Base-by-base conservation (phyloP, 1,140 invertebrate species). In the Tetragonula clypearis region DNA sequence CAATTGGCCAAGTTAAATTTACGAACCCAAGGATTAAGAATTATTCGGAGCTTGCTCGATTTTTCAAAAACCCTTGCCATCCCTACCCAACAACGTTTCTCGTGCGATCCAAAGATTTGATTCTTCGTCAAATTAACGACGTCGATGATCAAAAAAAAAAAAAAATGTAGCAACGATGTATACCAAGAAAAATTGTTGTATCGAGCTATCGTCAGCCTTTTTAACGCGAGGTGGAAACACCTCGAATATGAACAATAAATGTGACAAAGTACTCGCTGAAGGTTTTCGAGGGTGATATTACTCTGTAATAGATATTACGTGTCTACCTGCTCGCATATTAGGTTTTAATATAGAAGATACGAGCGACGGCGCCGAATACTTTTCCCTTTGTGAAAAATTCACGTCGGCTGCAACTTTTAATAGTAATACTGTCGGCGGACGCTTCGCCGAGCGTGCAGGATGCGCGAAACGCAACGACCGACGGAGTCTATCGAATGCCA, bases 291-390 rank as follows among this genome's bases (percentile, higher is more conserved):
- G 80, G 80, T 85, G 83, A 91, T 90, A 92, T 91, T 92, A 91
- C 87, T 80, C 86, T 85, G 82, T 92, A 92, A 92, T 91, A 92
- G 87, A 91, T 90, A 91, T 91, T 92, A 92, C 88, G 76, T 80
- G 53, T 89, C 76, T 86, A 82, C 88, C 84, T 89, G 88, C 88
- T 91, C 86, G 85, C 86, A 90, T 91, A 92, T 91, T 91, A 91
- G 85, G 90, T 89, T 91, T 91, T 90, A 91, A 92, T 91, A 91
- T 91, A 88, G 85, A 90, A 90, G 90, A 91, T 87, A 91, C 87
- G 91, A 91, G 87, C 65, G 66, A 75, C 77, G 76, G 81, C 87
- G 77, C 80, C 78, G 84, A 90, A 86, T 88, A 90, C 86, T 90
- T 87, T 89, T 90, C 86, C 90, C 87, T 90, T 91, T 91, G 90